Evolutionary conservation across 2,797 vertebrate species (phyloP), one percentile per base, ranked within the genome.

Genomic region (Chelidonichthys spinosus): DNA sequence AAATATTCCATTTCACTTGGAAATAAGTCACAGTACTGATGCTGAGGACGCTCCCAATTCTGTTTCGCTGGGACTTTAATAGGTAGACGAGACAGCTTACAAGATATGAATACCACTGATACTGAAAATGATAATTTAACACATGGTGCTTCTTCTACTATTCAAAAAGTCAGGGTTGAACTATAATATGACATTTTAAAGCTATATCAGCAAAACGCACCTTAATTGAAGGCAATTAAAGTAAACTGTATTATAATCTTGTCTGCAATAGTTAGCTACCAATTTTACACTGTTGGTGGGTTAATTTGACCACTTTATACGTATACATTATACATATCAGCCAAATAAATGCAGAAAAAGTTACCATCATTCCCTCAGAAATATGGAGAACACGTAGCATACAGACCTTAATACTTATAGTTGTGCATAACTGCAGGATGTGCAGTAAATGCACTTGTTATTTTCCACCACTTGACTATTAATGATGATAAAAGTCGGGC

Each of bases 401-500:
- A 0, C 25, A 9, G 17, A 36, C 9, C 11, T 0, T 10, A 63
- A 49, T 0, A 54, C 4, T n/a, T 17, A 67, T 32, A 80, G 25
- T 35, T 44, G 3, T 37, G 32, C 47, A 35, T 8, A 15, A 46
- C n/a, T 59, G 64, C 50, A 59, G 44, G 35, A 58, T 43, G 33
- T 58, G 18, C 4, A 36, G 53, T 60, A 17, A 62, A 11, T 55
- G 4, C 7, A 39, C 32, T 39, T 13, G 36, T 49, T 76, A 52
- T 8, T 52, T 64, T 54, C 54, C 4, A 46, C 11, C 32, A 39
- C 7, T 25, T 62, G 17, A 58, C 35, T 46, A 60, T 13, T 60
- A 59, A 58, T 61, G 55, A 40, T 54, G 54, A 63, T 43, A 69
- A 68, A 40, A 65, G 64, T 33, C 18, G 64, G n/a, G 32, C 44